Evolutionary conservation across 1,140 invertebrate species (phyloP), one percentile per base, ranked within the genome.

Genomic region (Pseudachorutes palmiensis): DNA sequence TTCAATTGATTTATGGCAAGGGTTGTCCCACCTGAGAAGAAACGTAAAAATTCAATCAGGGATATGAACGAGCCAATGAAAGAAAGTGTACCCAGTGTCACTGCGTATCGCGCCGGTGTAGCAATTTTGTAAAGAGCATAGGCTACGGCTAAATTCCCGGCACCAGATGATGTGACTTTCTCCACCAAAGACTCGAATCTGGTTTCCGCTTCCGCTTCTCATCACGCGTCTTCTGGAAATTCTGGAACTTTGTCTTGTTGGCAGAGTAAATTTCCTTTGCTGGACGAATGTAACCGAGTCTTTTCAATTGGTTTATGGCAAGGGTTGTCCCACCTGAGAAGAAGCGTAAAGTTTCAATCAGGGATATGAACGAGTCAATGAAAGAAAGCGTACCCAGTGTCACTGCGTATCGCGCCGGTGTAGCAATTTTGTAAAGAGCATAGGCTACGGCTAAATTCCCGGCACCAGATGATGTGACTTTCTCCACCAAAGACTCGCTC

Each of bases 101-200:
- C 86, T 1, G 90, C 88, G 80, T 97, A 97, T 73, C 94, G 81
- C 19, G 90, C 75, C 1, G 94, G 94, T 26, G 93, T 94, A 19
- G 87, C 86, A 70, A 97, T 81, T 83, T 98, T 97, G 77, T 96
- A 97, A 74, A 93, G 81, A 2, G 90, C 86, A 80, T 93, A 94
- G 0, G 92, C 84, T 22, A 95, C 81, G 19, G 92, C 92, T 76
- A 91, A 81, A 79, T 93, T 86, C n/a, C 93, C 94, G 74, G 91
- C 86, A 75, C 83, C 84, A 0, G 90, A 89, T 65, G 87, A 83
- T 75, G 82, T 83, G 62, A 96, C 78, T 58, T 87, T 85, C 51
- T 85, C 81, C 32, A 91, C 81, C 29, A 94, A 82, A 67, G 79
- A 85, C 74, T 94, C 90, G 36, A 9, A 45, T 45, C 19, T 45